Evolutionary conservation across 2,888 invertebrate species (phyloP).

Genomic region (Apamea sordens): DNA sequence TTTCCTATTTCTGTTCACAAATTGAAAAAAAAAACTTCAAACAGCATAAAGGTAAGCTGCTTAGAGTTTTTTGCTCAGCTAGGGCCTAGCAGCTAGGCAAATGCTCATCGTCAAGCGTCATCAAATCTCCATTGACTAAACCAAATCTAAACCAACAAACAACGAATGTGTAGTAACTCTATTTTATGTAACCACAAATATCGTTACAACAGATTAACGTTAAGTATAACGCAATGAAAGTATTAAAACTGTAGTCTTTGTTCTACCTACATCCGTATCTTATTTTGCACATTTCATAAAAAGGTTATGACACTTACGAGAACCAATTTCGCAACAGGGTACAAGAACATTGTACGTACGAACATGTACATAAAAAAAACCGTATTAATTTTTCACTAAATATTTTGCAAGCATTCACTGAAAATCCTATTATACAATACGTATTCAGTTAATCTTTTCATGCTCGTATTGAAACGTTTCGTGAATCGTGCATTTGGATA

Average conservation of each 20-base stretch:
- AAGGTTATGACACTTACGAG: conserved; percentile 25
- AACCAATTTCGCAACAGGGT: conserved; percentile 32
- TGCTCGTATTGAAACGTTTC: conserved; percentile 30
- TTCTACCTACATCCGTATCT: conserved; percentile 16
- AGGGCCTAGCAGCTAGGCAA: background rate
- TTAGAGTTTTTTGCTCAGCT: background rate
- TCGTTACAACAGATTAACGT: background rate
- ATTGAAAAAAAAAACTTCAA: background rate
- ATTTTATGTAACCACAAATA: conserved; percentile 9
- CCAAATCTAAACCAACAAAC: background rate
- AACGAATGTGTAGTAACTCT: background rate
- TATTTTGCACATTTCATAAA: conserved; percentile 35
- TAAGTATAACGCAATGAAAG: background rate
- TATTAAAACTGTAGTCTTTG: conserved; percentile 13
- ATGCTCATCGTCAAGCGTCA: background rate
- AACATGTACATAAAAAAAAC: background rate
- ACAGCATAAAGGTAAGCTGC: background rate
- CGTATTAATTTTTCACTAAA: conserved; percentile 23
- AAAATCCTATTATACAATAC: conserved; percentile 41
- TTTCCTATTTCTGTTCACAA: background rate
- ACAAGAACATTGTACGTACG: conserved; percentile 1
- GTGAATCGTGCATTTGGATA: conserved; percentile 16
- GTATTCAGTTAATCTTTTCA: conserved; percentile 38
- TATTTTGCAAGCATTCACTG: conserved; percentile 12
- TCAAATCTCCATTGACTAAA: background rate